Percentiles rank a stretch among this genome's conserved stretches.
These are phyloP conservation scores for Lanius ludovicianus DNA, from an alignment of 2,113 vertebrate species.

Conservation along the genomic window DNA sequence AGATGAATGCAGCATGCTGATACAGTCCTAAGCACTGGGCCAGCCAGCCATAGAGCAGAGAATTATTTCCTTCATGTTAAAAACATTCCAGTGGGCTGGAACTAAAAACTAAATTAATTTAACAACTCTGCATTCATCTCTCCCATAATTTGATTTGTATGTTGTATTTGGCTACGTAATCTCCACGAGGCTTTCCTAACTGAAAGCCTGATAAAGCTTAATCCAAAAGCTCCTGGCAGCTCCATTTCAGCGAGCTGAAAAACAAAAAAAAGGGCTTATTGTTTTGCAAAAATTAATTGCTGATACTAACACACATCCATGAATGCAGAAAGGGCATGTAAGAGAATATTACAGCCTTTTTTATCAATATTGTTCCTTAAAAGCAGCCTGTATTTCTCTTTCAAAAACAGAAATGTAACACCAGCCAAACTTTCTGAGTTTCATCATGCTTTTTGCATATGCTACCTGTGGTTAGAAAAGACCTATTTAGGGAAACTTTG, in stretches of 20 bases:
- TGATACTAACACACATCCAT: background rate
- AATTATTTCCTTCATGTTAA: slow-evolving; percentile 58
- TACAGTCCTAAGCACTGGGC: background rate
- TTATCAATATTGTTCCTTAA: background rate
- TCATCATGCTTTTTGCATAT: background rate
- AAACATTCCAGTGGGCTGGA: slow-evolving; percentile 63
- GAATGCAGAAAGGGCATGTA: background rate
- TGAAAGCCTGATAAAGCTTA: slow-evolving; percentile 44
- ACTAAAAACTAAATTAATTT: slow-evolving; percentile 65
- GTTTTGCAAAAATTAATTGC: background rate
- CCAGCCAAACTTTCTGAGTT: slow-evolving; percentile 1
- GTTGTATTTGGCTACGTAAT: slow-evolving; percentile 56
- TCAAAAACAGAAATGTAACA: background rate
- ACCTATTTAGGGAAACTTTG: slow-evolving; percentile 1
- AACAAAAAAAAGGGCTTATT: background rate
- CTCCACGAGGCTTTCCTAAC: slow-evolving; percentile 38
- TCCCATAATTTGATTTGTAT: slow-evolving; percentile 63
- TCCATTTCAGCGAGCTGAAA: background rate
- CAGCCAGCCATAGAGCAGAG: slow-evolving; percentile 12
- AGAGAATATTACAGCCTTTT: background rate
- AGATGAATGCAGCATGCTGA: slow-evolving; percentile 16
- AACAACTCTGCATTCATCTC: slow-evolving; percentile 57
- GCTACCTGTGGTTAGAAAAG: background rate
- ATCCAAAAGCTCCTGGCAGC: slow-evolving; percentile 53
- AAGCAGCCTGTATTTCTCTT: background rate